A percentile compares a stretch with the other conserved stretches of the same genome.
These are phyloP conservation scores for Bovichtus variegatus DNA, from an alignment of 2,797 vertebrate species.

Conservation along the genomic window DNA sequence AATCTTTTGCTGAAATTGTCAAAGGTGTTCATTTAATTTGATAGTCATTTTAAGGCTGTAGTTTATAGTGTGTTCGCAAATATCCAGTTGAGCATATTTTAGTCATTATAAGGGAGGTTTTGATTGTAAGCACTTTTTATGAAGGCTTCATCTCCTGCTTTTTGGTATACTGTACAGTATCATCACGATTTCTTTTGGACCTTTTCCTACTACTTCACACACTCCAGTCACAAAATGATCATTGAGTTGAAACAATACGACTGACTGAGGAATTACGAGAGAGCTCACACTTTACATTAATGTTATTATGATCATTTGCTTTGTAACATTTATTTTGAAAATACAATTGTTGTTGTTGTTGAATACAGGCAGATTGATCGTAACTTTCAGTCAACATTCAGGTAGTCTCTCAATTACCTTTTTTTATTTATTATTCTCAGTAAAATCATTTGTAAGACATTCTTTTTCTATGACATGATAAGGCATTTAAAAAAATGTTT, in stretches of 20 bases:
- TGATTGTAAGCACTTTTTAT: not conserved
- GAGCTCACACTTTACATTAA: not conserved
- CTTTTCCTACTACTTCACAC: not conserved
- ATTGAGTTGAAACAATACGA: not conserved
- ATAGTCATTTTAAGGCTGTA: not conserved
- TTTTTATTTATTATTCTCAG: not conserved
- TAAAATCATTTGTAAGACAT: not conserved
- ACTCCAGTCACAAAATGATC: not conserved
- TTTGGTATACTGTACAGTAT: not conserved
- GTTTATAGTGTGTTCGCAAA: not conserved
- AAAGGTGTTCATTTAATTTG: slow-evolving; percentile 22
- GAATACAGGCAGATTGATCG: not conserved
- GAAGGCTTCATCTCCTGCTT: not conserved
- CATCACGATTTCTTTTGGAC: not conserved
- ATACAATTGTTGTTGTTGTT: not conserved
- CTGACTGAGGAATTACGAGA: not conserved
- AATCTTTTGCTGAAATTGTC: not conserved
- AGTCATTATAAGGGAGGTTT: not conserved
- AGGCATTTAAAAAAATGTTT: not conserved
- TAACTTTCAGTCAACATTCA: not conserved
- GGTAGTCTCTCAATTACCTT: not conserved
- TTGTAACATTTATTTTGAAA: not conserved
- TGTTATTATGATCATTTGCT: not conserved
- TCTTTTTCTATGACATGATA: not conserved
- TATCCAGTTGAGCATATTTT: slow-evolving; percentile 12